Evolutionary conservation across 2,888 invertebrate species (phyloP).

Genomic region (Acanthosepion pharaonis): DNA sequence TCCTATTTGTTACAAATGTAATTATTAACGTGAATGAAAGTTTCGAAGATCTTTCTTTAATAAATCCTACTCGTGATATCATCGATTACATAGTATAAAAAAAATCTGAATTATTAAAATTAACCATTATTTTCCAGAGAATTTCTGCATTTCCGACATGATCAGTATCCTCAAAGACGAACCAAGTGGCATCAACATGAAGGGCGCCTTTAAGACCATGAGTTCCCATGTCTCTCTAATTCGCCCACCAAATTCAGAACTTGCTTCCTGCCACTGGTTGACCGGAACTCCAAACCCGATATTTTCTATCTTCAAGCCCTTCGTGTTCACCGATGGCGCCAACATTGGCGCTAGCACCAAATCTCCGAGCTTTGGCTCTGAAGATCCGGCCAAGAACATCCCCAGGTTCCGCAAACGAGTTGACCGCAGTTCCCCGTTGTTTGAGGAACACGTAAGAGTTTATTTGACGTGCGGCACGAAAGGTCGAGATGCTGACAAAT

Average conservation of each 20-base stretch:
- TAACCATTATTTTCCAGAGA: slow-evolving; percentile 57
- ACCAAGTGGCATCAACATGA: slow-evolving; percentile 80
- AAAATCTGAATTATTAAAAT: background rate
- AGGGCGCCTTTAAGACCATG: slow-evolving; percentile 77
- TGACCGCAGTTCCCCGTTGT: slow-evolving; percentile 78
- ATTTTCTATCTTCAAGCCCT: slow-evolving; percentile 86
- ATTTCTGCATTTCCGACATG: slow-evolving; percentile 68
- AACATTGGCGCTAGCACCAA: slow-evolving; percentile 75
- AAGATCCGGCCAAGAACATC: slow-evolving; percentile 71
- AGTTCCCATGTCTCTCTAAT: slow-evolving; percentile 79
- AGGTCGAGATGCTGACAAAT: background rate
- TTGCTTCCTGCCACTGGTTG: slow-evolving; percentile 82
- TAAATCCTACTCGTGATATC: too few species aligned
- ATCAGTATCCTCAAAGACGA: slow-evolving; percentile 73
- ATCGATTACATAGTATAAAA: too few species aligned
- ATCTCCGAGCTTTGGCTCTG: slow-evolving; percentile 76
- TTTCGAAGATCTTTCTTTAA: too few species aligned
- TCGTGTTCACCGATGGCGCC: slow-evolving; percentile 75
- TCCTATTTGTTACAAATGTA: too few species aligned
- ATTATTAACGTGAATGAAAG: too few species aligned
- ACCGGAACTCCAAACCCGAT: slow-evolving; percentile 86
- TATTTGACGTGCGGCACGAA: background rate
- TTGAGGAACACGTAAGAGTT: slow-evolving; percentile 79
- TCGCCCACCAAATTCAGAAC: slow-evolving; percentile 73
- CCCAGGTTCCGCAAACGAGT: slow-evolving; percentile 71